Evolutionary conservation across 2,113 vertebrate species (phyloP), one percentile per base, ranked within the genome.

Genomic region (Morone saxatilis): DNA sequence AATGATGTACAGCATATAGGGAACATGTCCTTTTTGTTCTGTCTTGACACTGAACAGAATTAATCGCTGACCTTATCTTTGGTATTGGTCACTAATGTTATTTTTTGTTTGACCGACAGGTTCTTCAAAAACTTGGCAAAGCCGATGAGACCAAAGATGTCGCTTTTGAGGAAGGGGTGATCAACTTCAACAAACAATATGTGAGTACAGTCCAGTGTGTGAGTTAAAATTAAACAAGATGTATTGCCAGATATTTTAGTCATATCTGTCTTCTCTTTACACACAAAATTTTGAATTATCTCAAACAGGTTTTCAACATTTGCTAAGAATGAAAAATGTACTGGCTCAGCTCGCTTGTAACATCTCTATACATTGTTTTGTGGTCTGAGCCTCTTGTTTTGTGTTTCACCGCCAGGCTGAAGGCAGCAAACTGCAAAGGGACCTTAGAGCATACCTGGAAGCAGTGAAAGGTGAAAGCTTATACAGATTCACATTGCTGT

Each of bases 111-210:
- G n/a, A 19, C 22, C 48, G 11, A 61, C 93, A 99, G 98, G 98
- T 99, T 83, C 93, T 99, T 50, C 98, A 99, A 94, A 99, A 99
- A 85, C 97, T 99, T 79, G 98, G 98, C 20, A 99, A 99, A 95
- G 98, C 98, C 0, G 98, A 99, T 40, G 98, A 99, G 94, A 99
- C 98, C 61, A 99, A 98, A 95, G 98, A 99, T 82, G 93, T 96
- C 59, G 97, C 97, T 72, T 99, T 99, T 74, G 98, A 99, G 91
- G 98, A 99, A 81, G 97, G 96, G 3, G 98, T 99, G 75, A 97
- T 98, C 88, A 99, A 99, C 93, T 99, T 99, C 94, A 97, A 97
- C 94, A 99, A 99, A 92, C 98, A 99, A 95, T 95, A 98, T 95
- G 98, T 99, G 91, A 84, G 87, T 69, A 41, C 60, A 63, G 3